Base-by-base conservation (phyloP, 2,797 vertebrate genomes). In the Lagodon rhomboides region DNA sequence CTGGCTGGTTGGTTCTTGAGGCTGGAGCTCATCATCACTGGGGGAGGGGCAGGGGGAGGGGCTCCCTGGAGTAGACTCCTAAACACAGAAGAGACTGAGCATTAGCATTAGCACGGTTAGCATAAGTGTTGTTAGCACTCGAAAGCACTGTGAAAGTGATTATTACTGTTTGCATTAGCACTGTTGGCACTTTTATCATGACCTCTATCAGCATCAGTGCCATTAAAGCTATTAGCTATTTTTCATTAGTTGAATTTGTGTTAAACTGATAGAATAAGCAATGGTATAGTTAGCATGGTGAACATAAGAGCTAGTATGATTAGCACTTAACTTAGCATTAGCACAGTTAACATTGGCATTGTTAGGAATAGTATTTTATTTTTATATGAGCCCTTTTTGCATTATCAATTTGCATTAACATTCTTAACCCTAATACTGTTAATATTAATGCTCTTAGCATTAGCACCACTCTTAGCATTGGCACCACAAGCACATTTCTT, bases 11-110 rank as follows among this genome's bases (percentile, higher is more conserved):
- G 75, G 44, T 43, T 84, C 78, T n/a, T 3, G 73, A 10, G 9
- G 59, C 16, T 23, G 82, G 20, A 74, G 66, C 41, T 85, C 82
- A 12, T 82, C 82, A 3, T 88, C 70, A 18, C 75, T 83, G 34
- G 58, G 76, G 67, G 70, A 82, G 30, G 63, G 75, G 17, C 55
- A 78, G 5, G 54, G 79, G 50, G 83, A 77, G 47, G 77, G 75
- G 51, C 82, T 83, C 66, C 71, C 68, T 4, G 17, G 51, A 18
- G 59, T 62, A 50, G 62, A 80, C 5, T 73, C 83, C 87, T 87
- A 16, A 44, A 56, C 25, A 56, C 17, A 77, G 3, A 43, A 18
- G 3, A 58, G 1, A 13, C 51, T 27, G 10, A 18, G 3, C 1
- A 9, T 79, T 71, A 80, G 55, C 43, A 44, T 70, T 38, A 74